Evolutionary conservation across 2,113 vertebrate species (phyloP).

Genomic region (Crotophaga sulcirostris): DNA sequence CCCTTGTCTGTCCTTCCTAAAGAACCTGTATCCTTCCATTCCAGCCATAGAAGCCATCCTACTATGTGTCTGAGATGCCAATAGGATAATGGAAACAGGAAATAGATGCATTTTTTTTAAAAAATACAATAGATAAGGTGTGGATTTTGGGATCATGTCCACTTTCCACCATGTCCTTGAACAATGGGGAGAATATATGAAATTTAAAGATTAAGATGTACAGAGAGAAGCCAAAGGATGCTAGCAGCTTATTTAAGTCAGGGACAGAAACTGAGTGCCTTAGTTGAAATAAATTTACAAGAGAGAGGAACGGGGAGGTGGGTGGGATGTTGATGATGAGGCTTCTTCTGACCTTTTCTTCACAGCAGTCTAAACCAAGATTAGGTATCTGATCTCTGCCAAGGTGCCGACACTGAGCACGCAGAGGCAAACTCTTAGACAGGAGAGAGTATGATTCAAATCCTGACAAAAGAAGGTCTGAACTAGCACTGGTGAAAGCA

Average conservation of each 20-base stretch:
- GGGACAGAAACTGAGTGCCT: not conserved
- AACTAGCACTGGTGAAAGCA: not conserved
- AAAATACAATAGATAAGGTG: not conserved
- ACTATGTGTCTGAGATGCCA: too few relatives aligned
- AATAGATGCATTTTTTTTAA: accelerated
- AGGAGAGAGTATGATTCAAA: not conserved
- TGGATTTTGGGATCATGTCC: not conserved
- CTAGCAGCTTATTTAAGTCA: not conserved
- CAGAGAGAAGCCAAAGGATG: not conserved
- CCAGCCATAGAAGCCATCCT: too few relatives aligned
- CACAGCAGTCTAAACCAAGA: not conserved
- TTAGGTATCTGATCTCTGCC: not conserved
- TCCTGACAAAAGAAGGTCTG: not conserved
- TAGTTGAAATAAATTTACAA: not conserved
- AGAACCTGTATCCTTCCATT: too few relatives aligned
- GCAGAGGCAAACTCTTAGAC: not conserved
- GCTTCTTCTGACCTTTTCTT: not conserved
- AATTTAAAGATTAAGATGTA: too few relatives aligned
- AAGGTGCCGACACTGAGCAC: not conserved
- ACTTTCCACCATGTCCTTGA: not conserved
- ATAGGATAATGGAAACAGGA: not conserved
- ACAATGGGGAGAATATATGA: not conserved
- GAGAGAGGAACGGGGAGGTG: not conserved
- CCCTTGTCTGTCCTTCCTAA: too few relatives aligned
- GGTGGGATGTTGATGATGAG: accelerated